phyloP scores from a whole-genome alignment of 1,140 invertebrate species.

The Teleopsis dalmanni region DNA sequence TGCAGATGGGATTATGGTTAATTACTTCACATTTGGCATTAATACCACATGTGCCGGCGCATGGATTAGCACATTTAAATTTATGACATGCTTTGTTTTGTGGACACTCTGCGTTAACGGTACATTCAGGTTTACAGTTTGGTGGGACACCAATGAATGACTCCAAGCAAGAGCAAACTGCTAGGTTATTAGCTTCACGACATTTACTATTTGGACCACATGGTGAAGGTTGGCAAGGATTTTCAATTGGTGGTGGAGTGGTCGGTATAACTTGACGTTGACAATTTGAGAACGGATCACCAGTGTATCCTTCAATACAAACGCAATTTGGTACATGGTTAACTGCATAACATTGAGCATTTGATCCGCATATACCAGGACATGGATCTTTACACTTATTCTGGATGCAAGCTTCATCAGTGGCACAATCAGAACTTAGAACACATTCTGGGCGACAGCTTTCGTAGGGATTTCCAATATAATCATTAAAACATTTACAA shows the following conservation, averaged over 20 bases:
- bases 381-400: constrained; percentile 73
- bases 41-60: constrained; percentile 59
- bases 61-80: constrained; percentile 65
- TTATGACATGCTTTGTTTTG: constrained; percentile 62
- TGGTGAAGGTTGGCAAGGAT: constrained; percentile 69
- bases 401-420: constrained; percentile 60
- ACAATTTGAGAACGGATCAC: constrained; percentile 73
- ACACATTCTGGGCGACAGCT: constrained; percentile 74
- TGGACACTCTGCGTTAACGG: constrained; percentile 64
- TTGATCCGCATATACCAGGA: constrained; percentile 62
- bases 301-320: constrained; percentile 64
- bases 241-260: constrained; percentile 50
- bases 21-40: constrained; percentile 61
- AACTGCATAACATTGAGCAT: constrained; percentile 65
- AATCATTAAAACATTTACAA: constrained; percentile 61
- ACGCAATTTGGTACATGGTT: constrained; percentile 67
- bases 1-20: constrained; percentile 69
- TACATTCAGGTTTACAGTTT: constrained; percentile 65
- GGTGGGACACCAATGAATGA: constrained; percentile 59
- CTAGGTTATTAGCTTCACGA: constrained; percentile 58
- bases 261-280: constrained; percentile 43
- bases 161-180: constrained; percentile 72
- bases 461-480: constrained; percentile 63
- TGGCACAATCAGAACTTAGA: constrained; percentile 62
- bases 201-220: constrained; percentile 76